Percentiles rank a stretch among this genome's conserved stretches.
Evolutionary conservation across 2,113 vertebrate genomes (phyloP).

Genomic region (Oxyura jamaicensis): DNA sequence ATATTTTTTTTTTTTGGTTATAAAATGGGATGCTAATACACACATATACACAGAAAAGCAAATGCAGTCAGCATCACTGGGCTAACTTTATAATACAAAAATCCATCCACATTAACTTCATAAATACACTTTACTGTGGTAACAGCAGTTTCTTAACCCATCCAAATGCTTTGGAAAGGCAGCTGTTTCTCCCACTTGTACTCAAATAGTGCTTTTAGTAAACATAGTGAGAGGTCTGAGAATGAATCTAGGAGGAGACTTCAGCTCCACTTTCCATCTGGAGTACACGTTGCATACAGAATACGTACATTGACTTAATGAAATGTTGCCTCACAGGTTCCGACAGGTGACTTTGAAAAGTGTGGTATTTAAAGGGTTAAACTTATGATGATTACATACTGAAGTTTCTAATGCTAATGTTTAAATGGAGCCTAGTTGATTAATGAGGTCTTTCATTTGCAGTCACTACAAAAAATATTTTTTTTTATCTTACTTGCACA

Average conservation of each 20-base stretch:
- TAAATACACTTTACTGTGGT: background rate
- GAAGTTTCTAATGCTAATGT: conserved; percentile 48
- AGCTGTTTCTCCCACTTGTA: background rate
- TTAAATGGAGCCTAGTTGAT: conserved; percentile 72
- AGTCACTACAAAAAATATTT: conserved; percentile 62
- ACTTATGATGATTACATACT: conserved; percentile 25
- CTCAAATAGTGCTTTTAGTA: background rate
- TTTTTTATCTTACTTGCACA: conserved; percentile 65
- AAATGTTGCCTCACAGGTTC: background rate
- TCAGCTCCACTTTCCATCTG: background rate
- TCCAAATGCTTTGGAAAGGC: background rate
- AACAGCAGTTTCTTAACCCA: background rate
- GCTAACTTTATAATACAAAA: background rate
- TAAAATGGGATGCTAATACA: background rate
- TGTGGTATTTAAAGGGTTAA: background rate
- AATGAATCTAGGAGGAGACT: background rate
- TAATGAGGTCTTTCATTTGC: conserved; percentile 75
- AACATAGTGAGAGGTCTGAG: accelerated
- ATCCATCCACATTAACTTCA: background rate
- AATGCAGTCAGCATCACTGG: background rate
- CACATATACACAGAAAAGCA: background rate
- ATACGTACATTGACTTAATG: too few relatives aligned
- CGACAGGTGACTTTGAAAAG: background rate
- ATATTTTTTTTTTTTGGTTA: background rate
- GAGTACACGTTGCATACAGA: background rate